A percentile compares a stretch with the other conserved stretches of the same genome.
Conservation (phyloP, 2,888 invertebrate genomes). For the Celastrina argiolus region DNA sequence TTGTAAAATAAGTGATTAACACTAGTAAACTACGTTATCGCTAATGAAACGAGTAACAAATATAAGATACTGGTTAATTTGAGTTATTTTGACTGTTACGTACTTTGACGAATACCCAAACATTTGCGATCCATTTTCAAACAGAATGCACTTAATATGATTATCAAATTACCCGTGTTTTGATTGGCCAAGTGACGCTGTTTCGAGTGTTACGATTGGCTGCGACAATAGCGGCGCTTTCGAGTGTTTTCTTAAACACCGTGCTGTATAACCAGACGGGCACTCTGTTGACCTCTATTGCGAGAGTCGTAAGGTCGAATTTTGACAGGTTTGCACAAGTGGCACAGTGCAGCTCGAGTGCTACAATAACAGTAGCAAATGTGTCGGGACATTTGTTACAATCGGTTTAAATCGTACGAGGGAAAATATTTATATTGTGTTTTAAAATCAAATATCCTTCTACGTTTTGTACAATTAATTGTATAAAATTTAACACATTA, state of each 20-base stretch:
- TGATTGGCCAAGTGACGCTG: slow-evolving; percentile 62
- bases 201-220: slow-evolving; percentile 67
- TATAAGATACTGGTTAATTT: too few relatives aligned
- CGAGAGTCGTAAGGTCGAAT: slow-evolving; percentile 25
- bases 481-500: too few relatives aligned
- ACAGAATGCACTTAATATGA: slow-evolving; percentile 31
- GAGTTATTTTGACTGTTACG: not conserved
- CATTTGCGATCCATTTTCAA: slow-evolving; percentile 30
- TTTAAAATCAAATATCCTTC: slow-evolving; percentile 21
- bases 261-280: slow-evolving; percentile 22
- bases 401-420: slow-evolving; percentile 43
- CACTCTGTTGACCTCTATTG: slow-evolving; percentile 24
- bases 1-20: too few relatives aligned
- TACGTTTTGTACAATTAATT: too few relatives aligned
- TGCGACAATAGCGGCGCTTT: slow-evolving; percentile 61
- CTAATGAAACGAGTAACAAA: too few relatives aligned
- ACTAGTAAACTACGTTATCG: too few relatives aligned
- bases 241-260: slow-evolving; percentile 63
- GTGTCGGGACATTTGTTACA: slow-evolving; percentile 63
- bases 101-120: slow-evolving; percentile 10
- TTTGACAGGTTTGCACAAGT: slow-evolving; percentile 34
- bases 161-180: slow-evolving; percentile 68
- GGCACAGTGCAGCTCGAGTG: slow-evolving; percentile 60
- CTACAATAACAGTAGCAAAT: slow-evolving; percentile 61
- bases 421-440: slow-evolving; percentile 19